phyloP scores from a whole-genome alignment of 35 echinoderm and acorn worm genomes.

The Eucidaris tribuloides region DNA sequence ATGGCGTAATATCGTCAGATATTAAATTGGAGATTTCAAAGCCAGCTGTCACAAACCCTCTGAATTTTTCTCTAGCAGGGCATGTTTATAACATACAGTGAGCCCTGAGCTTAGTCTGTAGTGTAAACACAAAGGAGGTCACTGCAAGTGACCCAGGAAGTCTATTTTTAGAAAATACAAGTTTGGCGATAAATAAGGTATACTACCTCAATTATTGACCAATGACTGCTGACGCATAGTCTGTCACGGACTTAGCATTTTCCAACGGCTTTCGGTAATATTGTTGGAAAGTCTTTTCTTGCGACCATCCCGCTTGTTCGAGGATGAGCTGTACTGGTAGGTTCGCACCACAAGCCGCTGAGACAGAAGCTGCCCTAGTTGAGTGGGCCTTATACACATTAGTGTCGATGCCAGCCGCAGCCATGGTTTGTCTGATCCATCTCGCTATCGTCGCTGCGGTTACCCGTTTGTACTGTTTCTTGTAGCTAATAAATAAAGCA shows the following conservation, averaged over 20 bases:
- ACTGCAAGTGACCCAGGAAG: too few species aligned
- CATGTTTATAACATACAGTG: too few species aligned
- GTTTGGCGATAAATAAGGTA: too few species aligned
- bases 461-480: slow-evolving; percentile 17
- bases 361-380: slow-evolving; percentile 37
- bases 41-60: too few species aligned
- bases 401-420: slow-evolving; percentile 28
- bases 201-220: too few species aligned
- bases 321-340: slow-evolving; percentile 30
- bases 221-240: not conserved
- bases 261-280: not conserved
- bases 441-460: slow-evolving; percentile 30
- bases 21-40: too few species aligned
- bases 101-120: too few species aligned
- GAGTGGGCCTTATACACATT: slow-evolving; percentile 39
- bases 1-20: too few species aligned
- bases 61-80: too few species aligned
- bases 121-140: too few species aligned
- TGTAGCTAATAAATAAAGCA: slow-evolving; percentile 50
- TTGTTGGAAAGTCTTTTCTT: slow-evolving; percentile 21
- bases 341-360: not conserved
- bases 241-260: not conserved
- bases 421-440: slow-evolving; percentile 29
- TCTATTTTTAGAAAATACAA: too few species aligned
- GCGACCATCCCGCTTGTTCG: slow-evolving; percentile 37